A percentile compares a stretch with the other conserved stretches of the same genome.
These are phyloP conservation scores for Rhineura floridana DNA, from an alignment of 2,113 vertebrate species.

Conservation along the genomic window DNA sequence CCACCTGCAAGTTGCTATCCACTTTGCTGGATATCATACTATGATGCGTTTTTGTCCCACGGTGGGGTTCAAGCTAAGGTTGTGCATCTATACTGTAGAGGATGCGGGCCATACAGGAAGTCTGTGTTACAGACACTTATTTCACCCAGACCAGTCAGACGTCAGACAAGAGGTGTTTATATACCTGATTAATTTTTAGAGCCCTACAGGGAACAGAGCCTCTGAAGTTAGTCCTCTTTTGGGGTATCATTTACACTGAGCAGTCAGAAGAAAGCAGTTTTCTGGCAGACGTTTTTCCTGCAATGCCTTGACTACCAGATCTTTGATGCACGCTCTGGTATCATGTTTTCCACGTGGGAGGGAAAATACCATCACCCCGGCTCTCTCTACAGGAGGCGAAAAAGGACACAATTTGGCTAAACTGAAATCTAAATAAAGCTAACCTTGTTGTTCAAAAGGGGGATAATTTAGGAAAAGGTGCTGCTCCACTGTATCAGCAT, in stretches of 20 bases:
- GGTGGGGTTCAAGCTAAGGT: not conserved
- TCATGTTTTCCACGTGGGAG: not conserved
- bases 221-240: not conserved
- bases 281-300: not conserved
- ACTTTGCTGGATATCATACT: not conserved
- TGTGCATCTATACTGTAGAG: not conserved
- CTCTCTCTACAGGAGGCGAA: not conserved
- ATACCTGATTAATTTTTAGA: slow-evolving; percentile 2
- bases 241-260: not conserved
- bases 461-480: not conserved
- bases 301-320: not conserved
- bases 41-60: not conserved
- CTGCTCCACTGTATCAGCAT: not conserved
- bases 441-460: not conserved
- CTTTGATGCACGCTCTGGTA: not conserved
- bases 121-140: not conserved
- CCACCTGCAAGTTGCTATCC: not conserved
- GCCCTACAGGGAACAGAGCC: not conserved
- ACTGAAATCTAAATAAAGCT: not conserved
- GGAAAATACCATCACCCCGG: not conserved
- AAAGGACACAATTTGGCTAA: not conserved
- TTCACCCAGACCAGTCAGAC: not conserved
- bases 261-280: not conserved
- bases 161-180: not conserved
- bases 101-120: not conserved